These are phyloP conservation scores for Drosophila seguyi DNA, from an alignment of 1,140 invertebrate genomes.

Conservation along the genomic window DNA sequence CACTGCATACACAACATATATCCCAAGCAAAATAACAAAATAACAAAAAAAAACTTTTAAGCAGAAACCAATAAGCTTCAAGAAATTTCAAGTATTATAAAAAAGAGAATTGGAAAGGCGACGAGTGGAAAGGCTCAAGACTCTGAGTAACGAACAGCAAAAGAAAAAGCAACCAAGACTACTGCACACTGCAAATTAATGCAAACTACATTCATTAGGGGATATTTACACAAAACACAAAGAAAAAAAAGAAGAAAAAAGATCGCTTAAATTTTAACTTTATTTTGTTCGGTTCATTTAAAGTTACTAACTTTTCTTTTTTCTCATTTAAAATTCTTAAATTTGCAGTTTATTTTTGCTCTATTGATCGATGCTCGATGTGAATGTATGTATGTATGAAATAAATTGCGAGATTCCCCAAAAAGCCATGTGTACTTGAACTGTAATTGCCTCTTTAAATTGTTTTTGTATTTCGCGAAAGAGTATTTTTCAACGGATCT, in stretches of 20 bases:
- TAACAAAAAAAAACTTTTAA: conserved; percentile 50
- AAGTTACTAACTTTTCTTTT: neutral
- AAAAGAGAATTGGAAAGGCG: conserved; percentile 30
- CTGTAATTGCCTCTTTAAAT: conserved; percentile 33
- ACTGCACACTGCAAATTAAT: conserved; percentile 61
- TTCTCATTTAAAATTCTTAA: neutral
- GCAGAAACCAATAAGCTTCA: conserved; percentile 59
- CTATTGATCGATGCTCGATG: neutral
- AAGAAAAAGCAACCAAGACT: conserved; percentile 15
- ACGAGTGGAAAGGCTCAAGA: conserved; percentile 18
- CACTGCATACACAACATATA: conserved; percentile 53
- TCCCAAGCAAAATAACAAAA: too few species aligned
- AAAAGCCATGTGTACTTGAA: conserved; percentile 19
- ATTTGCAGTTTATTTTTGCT: neutral
- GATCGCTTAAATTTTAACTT: neutral
- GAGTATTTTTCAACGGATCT: conserved; percentile 4
- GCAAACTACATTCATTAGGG: conserved; percentile 55
- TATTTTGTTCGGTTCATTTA: neutral
- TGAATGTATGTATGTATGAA: conserved; percentile 45
- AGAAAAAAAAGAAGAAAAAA: conserved; percentile 5
- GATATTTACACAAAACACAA: conserved; percentile 38
- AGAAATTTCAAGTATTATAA: conserved; percentile 72
- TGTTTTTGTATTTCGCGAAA: conserved; percentile 35
- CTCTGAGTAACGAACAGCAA: conserved; percentile 37
- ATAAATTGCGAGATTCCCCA: conserved; percentile 58